Evolutionary conservation across 2,113 vertebrate species (phyloP), one percentile per base, ranked within the genome.

Genomic region (Lepus americanus): DNA sequence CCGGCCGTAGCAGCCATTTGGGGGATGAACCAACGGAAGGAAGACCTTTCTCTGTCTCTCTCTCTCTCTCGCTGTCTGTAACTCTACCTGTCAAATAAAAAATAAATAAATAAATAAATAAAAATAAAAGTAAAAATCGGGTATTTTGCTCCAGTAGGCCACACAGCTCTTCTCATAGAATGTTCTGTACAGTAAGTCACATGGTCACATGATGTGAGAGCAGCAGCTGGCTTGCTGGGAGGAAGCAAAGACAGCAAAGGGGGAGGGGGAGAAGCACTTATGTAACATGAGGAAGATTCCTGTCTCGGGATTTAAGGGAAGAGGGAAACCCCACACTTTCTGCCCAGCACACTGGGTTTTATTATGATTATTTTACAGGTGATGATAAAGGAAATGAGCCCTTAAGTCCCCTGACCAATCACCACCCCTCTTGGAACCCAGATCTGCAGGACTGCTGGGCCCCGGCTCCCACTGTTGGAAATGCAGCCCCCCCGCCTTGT

Each of bases 301-400:
- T n/a, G 22, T 49, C 31, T 95, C 27, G n/a, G 29, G 44, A 49
- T 63, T 90, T 70, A 83, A 33, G 51, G 33, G 33, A 73, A 81
- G 51, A 70, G 36, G 19, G 29, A 92, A 88, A 93, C 73, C 20
- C 39, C 81, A 49, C 39, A 69, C 63, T 81, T 53, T 76, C 59
- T 86, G 53, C 51, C 25, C 7, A 19, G 29, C 55, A 44, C 2
- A 10, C 14, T n/a, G 22, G 74, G 49, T 23, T 67, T 70, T 22
- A 51, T n/a, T 73, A 59, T 63, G 72, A 91, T 19, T 90, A 29
- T 55, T 72, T 87, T 87, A 81, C 7, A 95, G 72, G 63, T 73
- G 14, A 67, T 53, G 22, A 59, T 20, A 44, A 89, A 72, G 78
- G 51, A 85, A 87, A 29, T 0, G 31, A 90, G 16, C 23, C 63